These are phyloP conservation scores for Arion vulgaris DNA, from an alignment of 1,140 invertebrate species.

Conservation along the genomic window DNA sequence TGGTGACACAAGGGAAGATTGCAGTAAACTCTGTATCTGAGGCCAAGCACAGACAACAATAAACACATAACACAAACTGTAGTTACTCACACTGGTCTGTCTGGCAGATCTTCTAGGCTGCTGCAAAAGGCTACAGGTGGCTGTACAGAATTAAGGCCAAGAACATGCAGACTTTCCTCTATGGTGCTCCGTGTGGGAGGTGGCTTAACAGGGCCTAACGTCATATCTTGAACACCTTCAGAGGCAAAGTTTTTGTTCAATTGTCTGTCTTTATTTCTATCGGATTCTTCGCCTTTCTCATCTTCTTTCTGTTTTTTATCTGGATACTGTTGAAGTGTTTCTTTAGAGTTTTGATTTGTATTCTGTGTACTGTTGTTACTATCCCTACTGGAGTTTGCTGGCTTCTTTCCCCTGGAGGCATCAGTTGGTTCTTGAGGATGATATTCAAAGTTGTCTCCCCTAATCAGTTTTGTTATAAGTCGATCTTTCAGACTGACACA, in stretches of 20 bases:
- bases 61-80: not conserved
- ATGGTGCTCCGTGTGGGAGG: conserved; percentile 49
- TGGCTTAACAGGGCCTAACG: conserved; percentile 38
- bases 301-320: not conserved
- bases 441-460: conserved; percentile 1
- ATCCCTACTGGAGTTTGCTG: not conserved
- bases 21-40: too few species aligned
- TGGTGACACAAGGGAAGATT: too few species aligned
- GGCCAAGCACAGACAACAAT: too few species aligned
- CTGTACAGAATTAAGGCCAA: conserved; percentile 48
- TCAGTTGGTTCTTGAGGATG: not conserved
- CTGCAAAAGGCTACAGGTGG: conserved; percentile 55
- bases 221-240: not conserved
- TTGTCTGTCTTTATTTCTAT: conserved; percentile 7
- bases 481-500: not conserved
- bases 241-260: not conserved
- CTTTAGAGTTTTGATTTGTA: not conserved
- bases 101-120: conserved; percentile 56
- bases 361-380: not conserved
- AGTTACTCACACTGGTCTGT: conserved; percentile 55
- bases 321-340: not conserved
- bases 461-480: conserved; percentile 27
- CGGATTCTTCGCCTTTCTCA: conserved; percentile 15
- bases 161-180: conserved; percentile 33
- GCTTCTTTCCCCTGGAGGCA: not conserved